Evolutionary conservation across 2,888 invertebrate genomes (phyloP).

Genomic region (Epinotia brunnichana): DNA sequence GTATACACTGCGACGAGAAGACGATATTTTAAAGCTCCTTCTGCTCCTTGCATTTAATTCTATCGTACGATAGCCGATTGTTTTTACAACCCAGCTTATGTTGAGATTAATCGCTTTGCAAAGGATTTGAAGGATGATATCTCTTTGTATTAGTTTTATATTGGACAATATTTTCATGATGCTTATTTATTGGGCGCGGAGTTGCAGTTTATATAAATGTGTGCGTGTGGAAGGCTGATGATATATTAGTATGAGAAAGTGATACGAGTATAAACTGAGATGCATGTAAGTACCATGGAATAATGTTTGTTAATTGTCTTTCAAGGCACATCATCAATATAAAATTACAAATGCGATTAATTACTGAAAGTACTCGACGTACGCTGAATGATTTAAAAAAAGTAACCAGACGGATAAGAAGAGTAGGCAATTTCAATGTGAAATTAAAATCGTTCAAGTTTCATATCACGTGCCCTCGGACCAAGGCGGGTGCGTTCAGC

Average conservation of each 20-base stretch:
- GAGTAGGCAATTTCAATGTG: constrained; percentile 34
- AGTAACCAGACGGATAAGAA: constrained; percentile 27
- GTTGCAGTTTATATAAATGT: no score
- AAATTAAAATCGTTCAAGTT: constrained; percentile 45
- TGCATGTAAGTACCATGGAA: no score
- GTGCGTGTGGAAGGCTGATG: no score
- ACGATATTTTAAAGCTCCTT: constrained; percentile 14
- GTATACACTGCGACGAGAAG: constrained; percentile 1
- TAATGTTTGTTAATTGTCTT: no score
- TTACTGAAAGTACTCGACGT: background rate
- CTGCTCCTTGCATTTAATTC: constrained; percentile 22
- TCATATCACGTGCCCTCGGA: constrained; percentile 44
- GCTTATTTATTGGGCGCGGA: no score
- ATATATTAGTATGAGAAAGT: no score
- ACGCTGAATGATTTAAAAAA: background rate
- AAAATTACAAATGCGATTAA: no score
- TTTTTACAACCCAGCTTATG: constrained; percentile 21
- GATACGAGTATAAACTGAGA: no score
- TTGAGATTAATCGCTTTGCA: background rate
- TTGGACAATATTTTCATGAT: no score
- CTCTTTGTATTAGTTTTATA: background rate
- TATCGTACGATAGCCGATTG: background rate
- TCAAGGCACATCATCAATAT: no score
- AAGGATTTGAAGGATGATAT: background rate
- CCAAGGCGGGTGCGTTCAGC: constrained; percentile 33